Evolutionary conservation across 1,140 invertebrate genomes (phyloP), one percentile per base, ranked within the genome.

Genomic region (Camponotus vicinus): DNA sequence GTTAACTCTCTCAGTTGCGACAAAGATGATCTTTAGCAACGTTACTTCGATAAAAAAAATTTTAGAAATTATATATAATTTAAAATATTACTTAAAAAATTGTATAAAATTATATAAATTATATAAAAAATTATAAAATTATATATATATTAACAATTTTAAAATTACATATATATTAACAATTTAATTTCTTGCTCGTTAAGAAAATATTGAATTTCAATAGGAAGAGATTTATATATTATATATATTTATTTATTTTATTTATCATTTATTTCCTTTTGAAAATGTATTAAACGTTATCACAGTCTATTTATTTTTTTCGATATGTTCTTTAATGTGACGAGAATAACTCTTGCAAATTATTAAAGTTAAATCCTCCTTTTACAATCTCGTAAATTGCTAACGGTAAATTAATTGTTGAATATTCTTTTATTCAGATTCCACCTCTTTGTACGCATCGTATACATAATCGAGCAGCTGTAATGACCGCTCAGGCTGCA

Each of bases 321-420:
- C 21, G 21, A 8, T 34, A 7, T 42, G 8, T 66, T 67, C 27
- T 66, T 79, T 52, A 55, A 49, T 3, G 11, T 15, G 40, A n/a
- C 2, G 34, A 55, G 27, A 13, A 9, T 37, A 55, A 18, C 13
- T 27, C 27, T 15, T 37, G n/a, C 45, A 69, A 13, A 69, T 79
- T 11, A 15, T 34, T 18, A 4, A 49, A 69, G 61, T 52, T 79
- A 67, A 79, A 69, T 69, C 8, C n/a, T 79, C n/a, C 18, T 78
- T n/a, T 69, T 55, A 13, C 5, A 79, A 27, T 21, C 34, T 79
- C 32, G 34, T 69, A 69, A 79, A 69, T 9, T 57, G 21, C 21
- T 69, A 79, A 79, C 77, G 64, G 77, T 79, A 79, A 79, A 79
- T 79, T 61, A 32, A 79, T 79, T 61, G 34, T 79, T 69, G 77